Base-by-base conservation (phyloP, 1,140 invertebrate species). In the Papilio dardanus region DNA sequence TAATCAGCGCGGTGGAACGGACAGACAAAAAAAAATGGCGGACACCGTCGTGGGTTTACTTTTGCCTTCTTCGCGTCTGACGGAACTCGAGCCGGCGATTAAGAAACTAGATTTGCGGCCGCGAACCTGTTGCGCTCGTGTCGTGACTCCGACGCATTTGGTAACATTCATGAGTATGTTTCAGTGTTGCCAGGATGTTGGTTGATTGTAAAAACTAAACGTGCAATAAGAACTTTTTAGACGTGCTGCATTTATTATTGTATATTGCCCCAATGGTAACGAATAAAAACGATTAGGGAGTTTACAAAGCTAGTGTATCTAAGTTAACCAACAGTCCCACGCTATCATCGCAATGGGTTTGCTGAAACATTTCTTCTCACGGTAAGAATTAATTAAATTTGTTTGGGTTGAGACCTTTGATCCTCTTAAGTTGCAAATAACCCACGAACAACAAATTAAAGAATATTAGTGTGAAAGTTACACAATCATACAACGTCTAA, bases 31-130 rank as follows among this genome's bases (percentile, higher is more conserved):
- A 87, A 87, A 86, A 85, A 85, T 80, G 21, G 62, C 66, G 42
- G 79, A 69, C 71, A 50, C 54, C 46, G 75, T 77, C 62, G 37
- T 54, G 77, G 82, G 78, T 74, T 62, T 28, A 73, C 71, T 73
- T 54, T 73, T 71, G 78, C 54, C 75, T 78, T 79, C 76, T 84
- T 82, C 79, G 76, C 79, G 77, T 77, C 76, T 76, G 80, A 81
- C 81, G 80, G 81, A 83, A 84, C 85, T 77, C 75, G 79, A 79
- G 74, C 75, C 76, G 71, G 76, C 71, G 75, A 77, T 81, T 76
- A 77, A 74, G 75, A 84, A 86, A 85, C 83, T 81, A 86, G 81
- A 86, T 82, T 83, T 83, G 82, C 82, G 80, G 71, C 78, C 82
- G 71, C 50, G 62, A 83, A 82, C 83, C 81, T 81, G 83, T 82